Base-by-base conservation (phyloP, 2,113 vertebrate species). In the Mobula hypostoma region DNA sequence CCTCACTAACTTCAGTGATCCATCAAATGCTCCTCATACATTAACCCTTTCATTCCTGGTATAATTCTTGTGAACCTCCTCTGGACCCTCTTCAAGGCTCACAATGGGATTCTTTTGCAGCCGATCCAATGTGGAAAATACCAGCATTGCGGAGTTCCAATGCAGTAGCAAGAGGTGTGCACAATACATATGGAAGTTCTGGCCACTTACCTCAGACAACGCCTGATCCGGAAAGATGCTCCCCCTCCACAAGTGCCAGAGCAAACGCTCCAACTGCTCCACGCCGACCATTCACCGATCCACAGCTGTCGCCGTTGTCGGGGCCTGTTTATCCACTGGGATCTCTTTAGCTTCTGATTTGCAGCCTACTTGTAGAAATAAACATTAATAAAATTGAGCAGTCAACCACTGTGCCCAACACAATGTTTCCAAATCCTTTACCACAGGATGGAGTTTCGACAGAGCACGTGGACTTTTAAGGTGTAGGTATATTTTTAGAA, bases 181-280 rank as follows among this genome's bases (percentile, higher is more conserved):
- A 32, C 14, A 15, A 7, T 32, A 8, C 14, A 90, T 61, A 32
- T 17, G 19, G 66, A 88, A 17, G 58, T 29, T 17, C 32, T 58
- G 48, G 85, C 36, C 15, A 66, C 96, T 95, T 95, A 97, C 97
- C 95, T 94, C 94, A 96, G 94, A 63, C 97, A 97, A 14, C 94
- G 79, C 36, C 97, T 95, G 21, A 94, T 95, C 70, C 96, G 97
- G 29, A 97, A 94, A 0, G 96, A 95, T 0, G 97, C 96, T 0
- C 97, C 96, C 0, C 94, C 95, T 24, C 97, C 97, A 0, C 97
- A 97, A 0, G 96, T 96, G 94, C 96, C 97, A 94, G 97, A 97
- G 68, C 97, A 97, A 74, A 94, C 82, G 70, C 95, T 97, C 97
- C 97, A 97, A 12, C 96, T 94, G 0, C 95, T 96, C 97, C 97